Evolutionary conservation across 2,888 invertebrate genomes (phyloP).

Genomic region (Dasypolia templi): DNA sequence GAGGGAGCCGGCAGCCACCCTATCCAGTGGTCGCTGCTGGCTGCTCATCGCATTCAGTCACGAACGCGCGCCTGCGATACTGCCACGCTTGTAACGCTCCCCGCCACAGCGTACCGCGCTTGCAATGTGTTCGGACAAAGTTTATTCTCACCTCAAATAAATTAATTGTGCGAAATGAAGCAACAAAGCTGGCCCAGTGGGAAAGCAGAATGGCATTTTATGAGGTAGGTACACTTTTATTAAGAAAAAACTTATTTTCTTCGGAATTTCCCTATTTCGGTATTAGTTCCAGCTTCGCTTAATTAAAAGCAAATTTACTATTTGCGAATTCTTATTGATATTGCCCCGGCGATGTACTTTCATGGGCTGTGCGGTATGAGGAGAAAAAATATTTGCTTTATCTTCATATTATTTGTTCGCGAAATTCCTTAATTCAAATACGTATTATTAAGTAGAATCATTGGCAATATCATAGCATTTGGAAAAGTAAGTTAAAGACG

Average conservation of each 20-base stretch:
- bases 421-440: conserved; percentile 20
- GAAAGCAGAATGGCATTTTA: conserved; percentile 56
- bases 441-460: conserved; percentile 4
- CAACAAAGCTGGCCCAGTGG: conserved; percentile 63
- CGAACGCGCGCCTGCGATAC: conserved; percentile 67
- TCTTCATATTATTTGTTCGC: conserved; percentile 4
- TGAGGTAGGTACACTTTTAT: conserved; percentile 72
- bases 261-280: conserved; percentile 55
- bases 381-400: neutral
- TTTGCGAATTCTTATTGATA: conserved; percentile 62
- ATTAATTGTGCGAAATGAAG: conserved; percentile 75
- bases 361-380: conserved; percentile 31
- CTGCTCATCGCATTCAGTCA: conserved; percentile 71
- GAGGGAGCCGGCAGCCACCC: conserved; percentile 69
- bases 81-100: conserved; percentile 58
- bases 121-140: conserved; percentile 81
- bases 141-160: conserved; percentile 75
- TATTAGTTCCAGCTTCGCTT: conserved; percentile 61
- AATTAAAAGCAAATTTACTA: conserved; percentile 47
- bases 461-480: conserved; percentile 35
- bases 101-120: conserved; percentile 65
- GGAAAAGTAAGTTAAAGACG: conserved; percentile 20
- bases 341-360: conserved; percentile 50
- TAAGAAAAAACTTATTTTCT: conserved; percentile 26
- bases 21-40: conserved; percentile 52